Evolutionary conservation across 2,888 invertebrate species (phyloP).

Genomic region (Eucriotettix oculatus): DNA sequence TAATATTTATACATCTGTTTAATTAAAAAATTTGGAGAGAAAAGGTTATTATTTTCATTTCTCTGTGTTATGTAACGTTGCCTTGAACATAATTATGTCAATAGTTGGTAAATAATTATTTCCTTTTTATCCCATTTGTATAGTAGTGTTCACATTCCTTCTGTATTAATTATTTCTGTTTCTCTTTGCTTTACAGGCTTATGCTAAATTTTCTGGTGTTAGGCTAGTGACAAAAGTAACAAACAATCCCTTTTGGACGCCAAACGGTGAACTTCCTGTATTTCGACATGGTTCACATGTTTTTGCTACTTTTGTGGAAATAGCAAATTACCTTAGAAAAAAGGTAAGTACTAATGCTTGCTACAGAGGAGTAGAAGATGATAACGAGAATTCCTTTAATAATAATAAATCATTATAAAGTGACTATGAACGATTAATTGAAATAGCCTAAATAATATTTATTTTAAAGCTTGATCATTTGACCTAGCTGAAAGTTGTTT

Average conservation of each 20-base stretch:
- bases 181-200: constrained; percentile 29
- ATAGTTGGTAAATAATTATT: too few relatives aligned
- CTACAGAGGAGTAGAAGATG: too few relatives aligned
- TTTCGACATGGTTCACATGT: constrained; percentile 40
- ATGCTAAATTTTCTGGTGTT: constrained; percentile 58
- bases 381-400: too few relatives aligned
- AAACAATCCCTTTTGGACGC: constrained; percentile 55
- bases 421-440: too few relatives aligned
- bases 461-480: background rate
- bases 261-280: constrained; percentile 53
- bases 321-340: constrained; percentile 47
- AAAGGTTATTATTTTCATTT: too few relatives aligned
- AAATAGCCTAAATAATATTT: too few relatives aligned
- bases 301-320: constrained; percentile 46
- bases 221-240: constrained; percentile 52
- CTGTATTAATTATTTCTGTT: background rate
- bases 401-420: too few relatives aligned
- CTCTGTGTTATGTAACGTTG: too few relatives aligned
- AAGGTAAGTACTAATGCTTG: constrained; percentile 29
- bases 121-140: too few relatives aligned
- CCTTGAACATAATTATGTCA: too few relatives aligned
- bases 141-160: background rate
- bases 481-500: background rate
- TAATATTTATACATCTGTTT: too few relatives aligned
- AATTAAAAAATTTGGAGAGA: too few relatives aligned